These are phyloP conservation scores for Calyptomena viridis DNA, from an alignment of 2,113 vertebrate species.

Conservation along the genomic window DNA sequence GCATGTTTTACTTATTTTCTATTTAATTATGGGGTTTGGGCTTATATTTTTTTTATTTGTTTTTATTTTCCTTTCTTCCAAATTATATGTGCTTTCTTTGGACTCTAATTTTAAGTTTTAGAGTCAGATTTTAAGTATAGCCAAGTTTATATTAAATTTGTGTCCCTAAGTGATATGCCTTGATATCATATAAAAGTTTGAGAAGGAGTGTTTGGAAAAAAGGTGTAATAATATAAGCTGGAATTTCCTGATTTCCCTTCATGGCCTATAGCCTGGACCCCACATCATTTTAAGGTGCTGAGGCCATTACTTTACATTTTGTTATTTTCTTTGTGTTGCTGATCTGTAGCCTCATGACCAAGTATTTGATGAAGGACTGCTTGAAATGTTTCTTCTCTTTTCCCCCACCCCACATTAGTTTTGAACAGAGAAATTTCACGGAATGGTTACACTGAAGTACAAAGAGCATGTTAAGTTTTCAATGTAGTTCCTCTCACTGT, in stretches of 20 bases:
- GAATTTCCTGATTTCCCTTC: background rate
- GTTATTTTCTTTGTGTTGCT: background rate
- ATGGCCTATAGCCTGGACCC: background rate
- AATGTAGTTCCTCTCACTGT: background rate
- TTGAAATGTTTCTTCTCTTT: background rate
- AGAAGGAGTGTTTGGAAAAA: background rate
- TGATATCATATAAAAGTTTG: background rate
- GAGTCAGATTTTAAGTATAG: background rate
- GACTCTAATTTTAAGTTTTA: background rate
- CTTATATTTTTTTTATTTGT: background rate
- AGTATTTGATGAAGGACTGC: background rate
- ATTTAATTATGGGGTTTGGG: fast-evolving
- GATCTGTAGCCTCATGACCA: background rate
- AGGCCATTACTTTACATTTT: background rate
- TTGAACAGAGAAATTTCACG: background rate
- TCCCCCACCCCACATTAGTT: background rate
- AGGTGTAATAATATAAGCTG: background rate
- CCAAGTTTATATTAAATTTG: background rate
- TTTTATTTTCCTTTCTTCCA: background rate
- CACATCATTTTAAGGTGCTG: background rate
- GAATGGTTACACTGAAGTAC: background rate
- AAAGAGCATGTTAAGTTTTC: background rate
- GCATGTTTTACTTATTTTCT: background rate
- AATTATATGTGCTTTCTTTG: background rate
- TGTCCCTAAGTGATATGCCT: background rate